phyloP scores from a whole-genome alignment of 2,113 vertebrate species.

The Tyrannus savana region DNA sequence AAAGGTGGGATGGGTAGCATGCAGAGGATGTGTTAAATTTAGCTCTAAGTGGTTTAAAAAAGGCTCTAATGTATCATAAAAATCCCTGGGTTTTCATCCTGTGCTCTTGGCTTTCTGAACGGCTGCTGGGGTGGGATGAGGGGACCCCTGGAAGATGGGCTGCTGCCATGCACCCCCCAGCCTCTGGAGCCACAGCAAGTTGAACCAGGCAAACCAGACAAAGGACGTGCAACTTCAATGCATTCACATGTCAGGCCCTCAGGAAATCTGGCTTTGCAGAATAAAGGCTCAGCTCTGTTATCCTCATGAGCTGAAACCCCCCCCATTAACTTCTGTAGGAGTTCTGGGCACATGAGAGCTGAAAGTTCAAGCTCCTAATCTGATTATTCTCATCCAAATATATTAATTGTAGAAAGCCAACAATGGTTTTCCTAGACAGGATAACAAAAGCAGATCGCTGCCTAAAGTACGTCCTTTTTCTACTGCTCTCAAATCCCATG shows the following conservation, averaged over 20 bases:
- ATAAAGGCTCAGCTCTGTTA: background rate
- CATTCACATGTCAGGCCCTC: background rate
- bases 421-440: background rate
- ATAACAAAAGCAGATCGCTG: background rate
- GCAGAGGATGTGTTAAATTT: slow-evolving; percentile 70
- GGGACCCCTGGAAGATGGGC: background rate
- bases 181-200: rapidly evolving
- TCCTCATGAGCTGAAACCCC: background rate
- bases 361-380: background rate
- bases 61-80: slow-evolving; percentile 24
- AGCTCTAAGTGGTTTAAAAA: slow-evolving; percentile 63
- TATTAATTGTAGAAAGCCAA: slow-evolving; percentile 7
- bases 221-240: background rate
- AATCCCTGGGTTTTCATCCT: slow-evolving; percentile 31
- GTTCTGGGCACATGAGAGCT: background rate
- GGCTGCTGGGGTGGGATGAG: background rate
- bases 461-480: background rate
- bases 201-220: background rate
- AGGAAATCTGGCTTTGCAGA: background rate
- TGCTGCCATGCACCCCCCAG: background rate
- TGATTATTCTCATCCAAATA: slow-evolving; percentile 17
- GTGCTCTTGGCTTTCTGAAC: background rate
- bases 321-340: background rate
- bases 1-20: slow-evolving; percentile 57
- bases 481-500: background rate